phyloP scores from a whole-genome alignment of 2,888 invertebrate species.

The Ennomos quercinarius region DNA sequence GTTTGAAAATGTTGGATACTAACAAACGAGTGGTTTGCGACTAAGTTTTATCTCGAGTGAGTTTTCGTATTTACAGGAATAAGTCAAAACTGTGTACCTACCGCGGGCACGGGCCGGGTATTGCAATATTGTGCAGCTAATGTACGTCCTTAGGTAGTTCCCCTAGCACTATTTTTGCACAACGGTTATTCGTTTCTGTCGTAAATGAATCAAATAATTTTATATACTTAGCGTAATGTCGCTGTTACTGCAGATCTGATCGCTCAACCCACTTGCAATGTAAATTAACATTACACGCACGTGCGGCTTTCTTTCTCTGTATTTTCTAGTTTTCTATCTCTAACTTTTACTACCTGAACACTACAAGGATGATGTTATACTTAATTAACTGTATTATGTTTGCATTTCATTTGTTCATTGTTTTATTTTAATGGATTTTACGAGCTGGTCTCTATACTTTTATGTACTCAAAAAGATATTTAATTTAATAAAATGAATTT shows the following conservation, averaged over 20 bases:
- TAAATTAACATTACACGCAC: constrained; percentile 29
- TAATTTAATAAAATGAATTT: constrained; percentile 58
- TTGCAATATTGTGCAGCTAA: constrained; percentile 69
- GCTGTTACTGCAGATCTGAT: constrained; percentile 46
- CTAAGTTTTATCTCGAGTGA: constrained; percentile 71
- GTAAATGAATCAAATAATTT: constrained; percentile 18
- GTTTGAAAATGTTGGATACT: constrained; percentile 75
- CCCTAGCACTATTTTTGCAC: constrained; percentile 63
- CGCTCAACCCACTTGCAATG: constrained; percentile 19
- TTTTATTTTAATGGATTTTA: constrained; percentile 60
- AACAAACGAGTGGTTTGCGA: constrained; percentile 77
- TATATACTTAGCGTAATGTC: constrained; percentile 19
- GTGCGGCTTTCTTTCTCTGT: constrained; percentile 32
- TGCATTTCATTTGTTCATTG: constrained; percentile 76
- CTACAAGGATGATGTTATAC: constrained; percentile 52
- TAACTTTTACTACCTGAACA: constrained; percentile 28
- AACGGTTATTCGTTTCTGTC: constrained; percentile 52
- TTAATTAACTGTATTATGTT: constrained; percentile 70
- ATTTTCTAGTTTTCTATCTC: constrained; percentile 38
- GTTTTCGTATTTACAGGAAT: constrained; percentile 52
- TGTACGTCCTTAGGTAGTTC: constrained; percentile 56
- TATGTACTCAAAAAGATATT: constrained; percentile 80
- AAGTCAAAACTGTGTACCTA: constrained; percentile 48
- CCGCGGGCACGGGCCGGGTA: constrained; percentile 72
- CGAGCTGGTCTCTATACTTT: constrained; percentile 81